phyloP scores from a whole-genome alignment of 2,113 vertebrate species.

The Rutilus rutilus region DNA sequence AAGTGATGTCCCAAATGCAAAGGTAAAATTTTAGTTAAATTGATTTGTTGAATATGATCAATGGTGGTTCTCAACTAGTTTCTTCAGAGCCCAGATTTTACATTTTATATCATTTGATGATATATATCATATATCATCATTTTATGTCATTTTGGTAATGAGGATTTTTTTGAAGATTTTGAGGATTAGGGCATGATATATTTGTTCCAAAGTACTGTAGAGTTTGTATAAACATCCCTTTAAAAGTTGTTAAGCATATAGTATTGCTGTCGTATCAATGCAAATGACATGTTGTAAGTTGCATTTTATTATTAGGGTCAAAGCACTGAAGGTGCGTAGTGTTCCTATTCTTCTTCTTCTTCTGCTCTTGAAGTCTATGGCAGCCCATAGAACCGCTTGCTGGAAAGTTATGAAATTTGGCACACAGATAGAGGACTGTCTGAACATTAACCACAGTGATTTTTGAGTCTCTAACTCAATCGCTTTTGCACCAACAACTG shows the following conservation, averaged over 20 bases:
- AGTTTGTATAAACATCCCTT: neutral
- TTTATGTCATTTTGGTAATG: neutral
- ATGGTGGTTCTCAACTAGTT: no score
- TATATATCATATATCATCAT: no score
- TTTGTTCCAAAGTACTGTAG: neutral
- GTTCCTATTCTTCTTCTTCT: neutral
- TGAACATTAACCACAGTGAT: no score
- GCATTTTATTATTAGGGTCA: neutral
- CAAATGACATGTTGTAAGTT: neutral
- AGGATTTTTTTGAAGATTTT: neutral
- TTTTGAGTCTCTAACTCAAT: no score
- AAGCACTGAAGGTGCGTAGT: no score
- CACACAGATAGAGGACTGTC: no score
- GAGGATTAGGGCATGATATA: neutral
- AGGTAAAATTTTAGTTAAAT: neutral
- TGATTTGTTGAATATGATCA: no score
- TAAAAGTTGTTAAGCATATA: neutral
- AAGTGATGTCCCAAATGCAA: neutral
- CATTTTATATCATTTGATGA: neutral
- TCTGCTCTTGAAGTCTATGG: slow-evolving; percentile 10
- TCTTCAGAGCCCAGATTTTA: neutral
- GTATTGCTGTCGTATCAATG: neutral
- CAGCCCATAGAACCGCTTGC: neutral
- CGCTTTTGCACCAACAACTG: no score
- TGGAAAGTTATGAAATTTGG: neutral